Base-by-base conservation (phyloP, 2,113 vertebrate species). In the Etia nguti region DNA sequence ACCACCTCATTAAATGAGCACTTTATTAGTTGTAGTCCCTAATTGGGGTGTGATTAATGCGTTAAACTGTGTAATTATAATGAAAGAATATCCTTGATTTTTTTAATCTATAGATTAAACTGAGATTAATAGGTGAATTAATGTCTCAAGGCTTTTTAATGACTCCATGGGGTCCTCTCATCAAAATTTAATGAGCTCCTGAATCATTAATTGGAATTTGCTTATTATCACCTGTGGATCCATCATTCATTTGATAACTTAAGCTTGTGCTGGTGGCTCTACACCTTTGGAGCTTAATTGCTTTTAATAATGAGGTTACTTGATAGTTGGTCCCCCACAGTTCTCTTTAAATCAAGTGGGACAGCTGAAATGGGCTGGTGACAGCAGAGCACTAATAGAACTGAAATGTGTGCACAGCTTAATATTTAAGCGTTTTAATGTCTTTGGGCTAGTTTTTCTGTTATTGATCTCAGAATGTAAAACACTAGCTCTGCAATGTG, bases 191-290 rank as follows among this genome's bases (percentile, higher is more conserved):
- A 95, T 55, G 68, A 92, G 86, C 87, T 81, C 68, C 86, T 95
- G 92, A 95, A 95, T 95, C 90, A 95, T 96, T 94, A 86, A 96
- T 92, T 84, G 85, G 84, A 94, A 87, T 95, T 92, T 93, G 82
- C 88, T 94, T 91, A 94, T 94, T 89, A 93, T 93, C 87, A 95
- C 95, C 95, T 96, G 94, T 95, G 90, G 90, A 92, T 92, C 86
- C 80, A 87, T 91, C 83, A 54, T 60, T 94, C 91, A 93, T 93
- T 80, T 48, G 48, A 84, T 87, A 89, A 77, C 20, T 11, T 81
- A 65, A 36, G 57, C 77, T 70, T 81, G 43, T 85, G 75, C 70
- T 79, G 80, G 48, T 88, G 70, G 80, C 22, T 81, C 18, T 59
- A 82, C 80, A 89, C 86, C 87, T 88, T 80, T 83, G 20, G 48